These are phyloP conservation scores for Bovichtus variegatus DNA, from an alignment of 2,797 vertebrate genomes.

Conservation along the genomic window DNA sequence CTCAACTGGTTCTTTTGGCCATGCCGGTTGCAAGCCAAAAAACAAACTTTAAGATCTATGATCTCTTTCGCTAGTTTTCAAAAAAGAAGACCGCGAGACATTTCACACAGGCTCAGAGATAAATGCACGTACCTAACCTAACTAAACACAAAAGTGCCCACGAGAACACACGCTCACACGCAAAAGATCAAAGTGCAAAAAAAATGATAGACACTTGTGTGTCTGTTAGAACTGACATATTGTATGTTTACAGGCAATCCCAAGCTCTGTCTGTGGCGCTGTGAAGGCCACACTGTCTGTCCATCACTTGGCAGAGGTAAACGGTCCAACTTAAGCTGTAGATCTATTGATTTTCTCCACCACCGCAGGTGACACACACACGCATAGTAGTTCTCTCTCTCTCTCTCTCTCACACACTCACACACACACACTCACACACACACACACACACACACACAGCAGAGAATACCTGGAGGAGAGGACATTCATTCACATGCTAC, in stretches of 20 bases:
- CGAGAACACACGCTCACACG: not conserved
- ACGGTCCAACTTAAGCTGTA: slow-evolving; percentile 65
- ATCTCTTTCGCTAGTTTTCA: slow-evolving; percentile 13
- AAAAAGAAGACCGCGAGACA: not conserved
- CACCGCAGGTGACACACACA: slow-evolving; percentile 65
- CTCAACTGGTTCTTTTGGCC: slow-evolving; percentile 24
- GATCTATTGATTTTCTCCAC: slow-evolving; percentile 74
- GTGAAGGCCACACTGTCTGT: slow-evolving; percentile 67
- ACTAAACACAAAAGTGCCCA: slow-evolving; percentile 17
- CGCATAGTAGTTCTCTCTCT: not conserved
- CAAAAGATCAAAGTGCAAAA: slow-evolving; percentile 3
- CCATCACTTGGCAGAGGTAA: slow-evolving; percentile 74
- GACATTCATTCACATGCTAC: slow-evolving; percentile 57
- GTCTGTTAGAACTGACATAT: slow-evolving; percentile 10
- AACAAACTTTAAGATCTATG: slow-evolving; percentile 65
- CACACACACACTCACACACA: slow-evolving; percentile 14
- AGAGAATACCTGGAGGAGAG: slow-evolving; percentile 65
- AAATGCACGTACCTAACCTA: not conserved
- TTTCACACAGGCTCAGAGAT: slow-evolving; percentile 16
- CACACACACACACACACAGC: slow-evolving; percentile 16
- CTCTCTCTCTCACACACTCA: not conserved
- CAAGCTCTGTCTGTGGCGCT: slow-evolving; percentile 40
- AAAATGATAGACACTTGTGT: slow-evolving; percentile 31
- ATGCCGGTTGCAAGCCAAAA: slow-evolving; percentile 9
- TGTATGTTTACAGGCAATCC: slow-evolving; percentile 36